These are phyloP conservation scores for Strigops habroptila DNA, from an alignment of 2,113 vertebrate genomes.

Conservation along the genomic window DNA sequence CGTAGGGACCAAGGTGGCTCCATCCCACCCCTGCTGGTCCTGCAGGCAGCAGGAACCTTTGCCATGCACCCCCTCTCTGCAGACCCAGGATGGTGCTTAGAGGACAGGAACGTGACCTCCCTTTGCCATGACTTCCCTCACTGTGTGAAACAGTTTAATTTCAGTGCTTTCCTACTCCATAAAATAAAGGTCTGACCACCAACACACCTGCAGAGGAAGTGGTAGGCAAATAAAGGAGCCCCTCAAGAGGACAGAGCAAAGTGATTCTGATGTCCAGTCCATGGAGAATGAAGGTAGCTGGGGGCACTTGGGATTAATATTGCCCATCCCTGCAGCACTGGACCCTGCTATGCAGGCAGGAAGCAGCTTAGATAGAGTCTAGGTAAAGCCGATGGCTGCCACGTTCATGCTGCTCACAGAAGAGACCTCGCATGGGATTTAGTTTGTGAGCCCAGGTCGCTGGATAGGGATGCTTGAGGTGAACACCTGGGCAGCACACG, in stretches of 20 bases:
- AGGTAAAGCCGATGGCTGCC: background rate
- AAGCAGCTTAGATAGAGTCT: background rate
- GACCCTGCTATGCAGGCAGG: background rate
- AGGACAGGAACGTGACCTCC: fast-evolving
- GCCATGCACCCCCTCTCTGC: fast-evolving
- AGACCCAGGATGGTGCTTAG: background rate
- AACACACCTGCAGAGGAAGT: background rate
- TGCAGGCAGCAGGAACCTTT: background rate
- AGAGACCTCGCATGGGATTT: background rate
- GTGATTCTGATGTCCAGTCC: fast-evolving
- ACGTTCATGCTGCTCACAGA: background rate
- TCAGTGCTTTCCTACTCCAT: background rate
- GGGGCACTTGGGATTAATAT: fast-evolving
- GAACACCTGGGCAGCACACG: background rate
- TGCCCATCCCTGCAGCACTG: background rate
- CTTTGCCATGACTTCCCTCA: background rate
- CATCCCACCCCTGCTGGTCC: fast-evolving
- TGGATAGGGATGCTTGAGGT: background rate
- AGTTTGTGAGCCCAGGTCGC: background rate
- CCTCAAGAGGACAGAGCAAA: background rate
- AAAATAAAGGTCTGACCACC: background rate
- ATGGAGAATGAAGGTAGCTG: fast-evolving
- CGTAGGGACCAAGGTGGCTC: fast-evolving
- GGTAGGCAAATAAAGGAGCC: background rate
- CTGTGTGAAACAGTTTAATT: background rate